Conservation (phyloP, 2,888 invertebrate species). For the Plebejus anna region DNA sequence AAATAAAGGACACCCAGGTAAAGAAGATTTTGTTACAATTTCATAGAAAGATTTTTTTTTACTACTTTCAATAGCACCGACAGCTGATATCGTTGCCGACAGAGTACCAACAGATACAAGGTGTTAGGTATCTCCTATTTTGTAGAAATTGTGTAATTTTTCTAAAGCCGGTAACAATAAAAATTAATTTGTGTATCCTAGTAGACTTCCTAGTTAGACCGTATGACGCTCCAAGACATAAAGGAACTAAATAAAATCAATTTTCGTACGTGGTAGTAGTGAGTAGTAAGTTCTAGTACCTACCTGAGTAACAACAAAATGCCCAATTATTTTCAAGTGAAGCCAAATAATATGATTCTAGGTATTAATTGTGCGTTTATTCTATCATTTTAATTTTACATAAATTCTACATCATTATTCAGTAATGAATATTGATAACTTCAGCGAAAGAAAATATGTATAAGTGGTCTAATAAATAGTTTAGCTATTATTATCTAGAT, state of each 20-base stretch:
- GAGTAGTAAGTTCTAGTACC: no score
- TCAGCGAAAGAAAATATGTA: no score
- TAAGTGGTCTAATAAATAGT: no score
- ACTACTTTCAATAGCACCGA: not conserved
- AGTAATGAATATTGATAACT: no score
- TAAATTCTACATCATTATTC: no score
- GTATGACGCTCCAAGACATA: not conserved
- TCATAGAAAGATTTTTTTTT: slow-evolving; percentile 13
- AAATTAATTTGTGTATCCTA: not conserved
- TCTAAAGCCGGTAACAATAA: not conserved
- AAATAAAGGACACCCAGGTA: slow-evolving; percentile 19
- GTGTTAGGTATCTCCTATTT: not conserved
- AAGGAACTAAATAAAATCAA: not conserved
- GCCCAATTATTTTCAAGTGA: no score
- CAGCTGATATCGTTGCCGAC: not conserved
- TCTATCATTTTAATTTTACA: no score
- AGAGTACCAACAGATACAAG: not conserved
- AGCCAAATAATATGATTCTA: no score
- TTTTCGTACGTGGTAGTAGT: no score
- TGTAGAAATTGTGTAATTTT: not conserved
- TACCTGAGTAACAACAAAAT: no score
- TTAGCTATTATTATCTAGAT: no score
- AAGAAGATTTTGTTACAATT: not conserved
- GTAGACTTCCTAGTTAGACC: not conserved
- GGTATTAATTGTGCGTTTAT: no score